Conservation (phyloP, 2,113 vertebrate genomes). For the Neodon shergylaensis region DNA sequence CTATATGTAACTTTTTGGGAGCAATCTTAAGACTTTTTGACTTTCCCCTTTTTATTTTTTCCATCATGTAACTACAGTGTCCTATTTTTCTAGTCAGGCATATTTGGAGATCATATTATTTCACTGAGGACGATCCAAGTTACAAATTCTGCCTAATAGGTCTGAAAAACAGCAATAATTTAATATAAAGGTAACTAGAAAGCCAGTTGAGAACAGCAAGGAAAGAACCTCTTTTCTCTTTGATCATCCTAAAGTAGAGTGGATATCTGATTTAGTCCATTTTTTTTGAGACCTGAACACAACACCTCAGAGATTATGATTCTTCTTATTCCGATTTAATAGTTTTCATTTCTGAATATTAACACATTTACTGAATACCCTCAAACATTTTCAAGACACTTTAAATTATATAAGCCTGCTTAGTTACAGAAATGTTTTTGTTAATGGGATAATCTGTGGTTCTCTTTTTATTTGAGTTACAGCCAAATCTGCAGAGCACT, state of each 20-base stretch:
- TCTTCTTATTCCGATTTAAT: neutral
- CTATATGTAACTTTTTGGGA: neutral
- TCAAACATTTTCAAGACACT: neutral
- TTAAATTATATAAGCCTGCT: neutral
- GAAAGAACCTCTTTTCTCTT: neutral
- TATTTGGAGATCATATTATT: neutral
- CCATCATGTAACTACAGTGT: neutral
- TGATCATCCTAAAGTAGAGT: neutral
- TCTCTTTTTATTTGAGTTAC: neutral
- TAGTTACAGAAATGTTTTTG: neutral
- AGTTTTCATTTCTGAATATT: neutral
- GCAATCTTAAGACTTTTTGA: neutral
- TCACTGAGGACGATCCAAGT: neutral
- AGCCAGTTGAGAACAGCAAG: too few relatives aligned
- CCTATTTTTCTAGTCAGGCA: neutral
- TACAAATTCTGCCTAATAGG: neutral
- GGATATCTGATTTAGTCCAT: neutral
- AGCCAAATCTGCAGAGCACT: too few relatives aligned
- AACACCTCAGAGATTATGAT: neutral
- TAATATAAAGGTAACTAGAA: neutral
- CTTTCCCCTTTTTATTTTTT: neutral
- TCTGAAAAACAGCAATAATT: neutral
- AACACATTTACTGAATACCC: neutral
- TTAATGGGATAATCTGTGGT: neutral
- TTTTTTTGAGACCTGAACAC: fast-evolving